phyloP scores from a whole-genome alignment of 2,888 invertebrate species.

The Periphyllus acericola region DNA sequence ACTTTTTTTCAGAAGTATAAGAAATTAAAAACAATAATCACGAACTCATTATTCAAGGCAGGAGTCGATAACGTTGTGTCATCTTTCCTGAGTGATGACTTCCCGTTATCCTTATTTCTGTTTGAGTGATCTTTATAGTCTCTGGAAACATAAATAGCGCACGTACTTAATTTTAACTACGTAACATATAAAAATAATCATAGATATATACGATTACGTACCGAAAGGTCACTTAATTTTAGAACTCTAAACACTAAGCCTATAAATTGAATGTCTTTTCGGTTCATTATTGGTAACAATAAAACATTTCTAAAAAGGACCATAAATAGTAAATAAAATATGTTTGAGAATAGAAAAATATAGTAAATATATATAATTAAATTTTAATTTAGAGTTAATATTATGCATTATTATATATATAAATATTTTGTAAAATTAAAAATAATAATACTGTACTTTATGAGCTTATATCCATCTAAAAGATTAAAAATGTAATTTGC shows the following conservation, averaged over 20 bases:
- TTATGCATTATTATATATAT: background rate
- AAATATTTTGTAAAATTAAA: background rate
- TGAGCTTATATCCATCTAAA: too few relatives aligned
- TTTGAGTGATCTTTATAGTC: constrained; percentile 92
- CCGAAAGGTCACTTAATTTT: constrained; percentile 18
- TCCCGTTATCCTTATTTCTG: constrained; percentile 74
- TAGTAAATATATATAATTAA: background rate
- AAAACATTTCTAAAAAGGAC: background rate
- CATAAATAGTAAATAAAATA: background rate
- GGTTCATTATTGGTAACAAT: background rate
- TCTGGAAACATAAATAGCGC: constrained; percentile 66
- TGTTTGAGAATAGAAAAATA: background rate
- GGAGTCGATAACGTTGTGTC: constrained; percentile 82
- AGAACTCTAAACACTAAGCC: background rate
- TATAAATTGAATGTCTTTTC: background rate
- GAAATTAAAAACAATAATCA: background rate
- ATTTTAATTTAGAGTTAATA: background rate
- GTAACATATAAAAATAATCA: constrained; percentile 12
- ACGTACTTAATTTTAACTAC: constrained; percentile 3
- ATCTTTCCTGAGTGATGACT: constrained; percentile 69
- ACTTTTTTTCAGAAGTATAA: background rate
- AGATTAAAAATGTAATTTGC: too few relatives aligned
- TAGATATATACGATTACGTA: background rate
- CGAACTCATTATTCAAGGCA: constrained; percentile 71
- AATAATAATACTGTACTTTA: too few relatives aligned